These are phyloP conservation scores for Drosophila miranda DNA, from an alignment of 1,140 invertebrate species.

Conservation along the genomic window DNA sequence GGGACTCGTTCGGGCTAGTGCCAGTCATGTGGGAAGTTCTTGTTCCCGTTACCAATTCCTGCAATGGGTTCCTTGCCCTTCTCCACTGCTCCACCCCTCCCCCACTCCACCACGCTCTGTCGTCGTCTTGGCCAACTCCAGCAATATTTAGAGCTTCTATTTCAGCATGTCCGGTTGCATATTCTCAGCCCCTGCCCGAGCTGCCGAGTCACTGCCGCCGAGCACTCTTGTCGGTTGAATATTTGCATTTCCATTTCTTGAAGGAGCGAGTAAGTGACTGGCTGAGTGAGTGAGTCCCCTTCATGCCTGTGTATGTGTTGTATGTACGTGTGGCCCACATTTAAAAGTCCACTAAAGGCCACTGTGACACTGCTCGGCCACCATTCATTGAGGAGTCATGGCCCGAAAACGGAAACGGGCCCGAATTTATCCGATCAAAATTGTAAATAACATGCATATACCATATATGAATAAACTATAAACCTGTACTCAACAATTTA, in stretches of 20 bases:
- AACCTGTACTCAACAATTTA: constrained; percentile 53
- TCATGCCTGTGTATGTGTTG: too few species aligned
- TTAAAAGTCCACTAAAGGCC: constrained; percentile 65
- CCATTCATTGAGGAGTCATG: constrained; percentile 36
- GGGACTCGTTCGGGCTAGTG: background rate
- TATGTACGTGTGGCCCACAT: constrained; percentile 53
- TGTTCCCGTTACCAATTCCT: constrained; percentile 23
- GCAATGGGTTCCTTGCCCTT: constrained; percentile 49
- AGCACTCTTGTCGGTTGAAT: constrained; percentile 69
- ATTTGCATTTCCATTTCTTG: constrained; percentile 70
- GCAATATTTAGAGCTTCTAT: constrained; percentile 33
- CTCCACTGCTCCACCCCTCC: too few species aligned
- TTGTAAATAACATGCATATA: constrained; percentile 72
- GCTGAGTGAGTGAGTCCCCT: background rate
- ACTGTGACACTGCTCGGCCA: constrained; percentile 37
- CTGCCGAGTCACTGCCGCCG: constrained; percentile 65
- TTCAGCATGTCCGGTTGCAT: constrained; percentile 65
- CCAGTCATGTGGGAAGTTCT: constrained; percentile 45
- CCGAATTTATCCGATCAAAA: constrained; percentile 70
- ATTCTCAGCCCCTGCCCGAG: constrained; percentile 14
- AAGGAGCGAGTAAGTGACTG: background rate
- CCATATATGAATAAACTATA: constrained; percentile 63
- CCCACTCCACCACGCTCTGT: background rate
- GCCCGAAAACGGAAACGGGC: constrained; percentile 5
- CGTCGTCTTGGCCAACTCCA: background rate